Evolutionary conservation across 2,888 invertebrate genomes (phyloP), one percentile per base, ranked within the genome.

Genomic region (Abrostola triplasia): DNA sequence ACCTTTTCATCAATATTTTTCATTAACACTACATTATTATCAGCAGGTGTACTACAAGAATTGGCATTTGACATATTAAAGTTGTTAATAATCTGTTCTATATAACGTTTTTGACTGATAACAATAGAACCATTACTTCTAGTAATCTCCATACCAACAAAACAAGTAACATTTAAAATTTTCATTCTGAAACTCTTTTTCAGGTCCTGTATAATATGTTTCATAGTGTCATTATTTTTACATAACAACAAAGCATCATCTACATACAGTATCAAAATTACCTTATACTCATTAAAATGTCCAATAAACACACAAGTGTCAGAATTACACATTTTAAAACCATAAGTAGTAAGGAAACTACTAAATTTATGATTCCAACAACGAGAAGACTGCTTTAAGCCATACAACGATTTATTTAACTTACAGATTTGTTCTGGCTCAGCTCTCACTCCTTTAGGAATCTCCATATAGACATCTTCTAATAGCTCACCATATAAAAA

Each of bases 251-350:
- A 47, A 8, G 48, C 75, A 71, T 82, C 81, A 70, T 82, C 80
- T 36, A 82, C 84, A 81, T 75, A 82, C 5, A 81, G 55, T 38
- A 81, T 62, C 67, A 81, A 52, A 6, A 71, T 62, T 36, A 80
- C 66, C 64, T 79, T 81, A 7, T 59, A 24, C 0, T 47, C 36
- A 55, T 76, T 37, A 50, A 77, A 74, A 53, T 41, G 10, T 11
- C 79, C 70, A 48, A 79, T 36, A 67, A 48, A 82, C 51, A 82
- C 40, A 79, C 80, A 82, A 59, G 64, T 64, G 37, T 79, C 76
- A 53, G 77, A 64, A 35, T 41, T 49, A 49, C 50, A 79, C 41
- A 70, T 61, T 36, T 59, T 51, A 64, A 77, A 80, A 72, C 77
- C 78, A 78, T 59, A 78, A 36, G 54, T 56, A 1, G 9, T 42